phyloP scores from a whole-genome alignment of 2,113 vertebrate genomes.

The Macrotis lagotis region DNA sequence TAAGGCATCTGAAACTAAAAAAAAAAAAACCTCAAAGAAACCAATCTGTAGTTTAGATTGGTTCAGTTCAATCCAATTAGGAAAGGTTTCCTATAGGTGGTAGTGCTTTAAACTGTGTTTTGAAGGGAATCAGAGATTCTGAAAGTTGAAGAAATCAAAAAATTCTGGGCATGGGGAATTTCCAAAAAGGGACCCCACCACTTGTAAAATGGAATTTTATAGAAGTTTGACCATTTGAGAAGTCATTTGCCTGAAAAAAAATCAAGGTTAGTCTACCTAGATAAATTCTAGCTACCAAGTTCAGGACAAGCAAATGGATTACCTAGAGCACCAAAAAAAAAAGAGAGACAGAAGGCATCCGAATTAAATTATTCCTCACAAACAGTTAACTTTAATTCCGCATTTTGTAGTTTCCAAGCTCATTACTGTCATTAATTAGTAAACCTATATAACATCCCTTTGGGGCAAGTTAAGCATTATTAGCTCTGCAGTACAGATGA shows the following conservation, averaged over 20 bases:
- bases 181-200: background rate
- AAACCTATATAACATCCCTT: background rate
- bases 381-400: constrained; percentile 7
- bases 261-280: background rate
- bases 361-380: constrained; percentile 44
- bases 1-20: constrained; percentile 2
- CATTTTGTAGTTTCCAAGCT: background rate
- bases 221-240: background rate
- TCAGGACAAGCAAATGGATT: background rate
- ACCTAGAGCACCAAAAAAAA: background rate
- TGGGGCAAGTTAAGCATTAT: constrained; percentile 30
- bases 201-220: background rate
- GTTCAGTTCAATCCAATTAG: background rate
- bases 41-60: background rate
- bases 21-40: constrained; percentile 9
- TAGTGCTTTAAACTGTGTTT: background rate
- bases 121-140: background rate
- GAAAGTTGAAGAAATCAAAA: background rate
- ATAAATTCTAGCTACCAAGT: constrained; percentile 11
- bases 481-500: constrained; percentile 32
- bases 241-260: background rate
- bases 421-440: constrained; percentile 55
- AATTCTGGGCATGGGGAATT: background rate
- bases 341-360: background rate
- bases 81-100: background rate